Evolutionary conservation across 2,888 invertebrate species (phyloP).

Genomic region (Dynastes maya): DNA sequence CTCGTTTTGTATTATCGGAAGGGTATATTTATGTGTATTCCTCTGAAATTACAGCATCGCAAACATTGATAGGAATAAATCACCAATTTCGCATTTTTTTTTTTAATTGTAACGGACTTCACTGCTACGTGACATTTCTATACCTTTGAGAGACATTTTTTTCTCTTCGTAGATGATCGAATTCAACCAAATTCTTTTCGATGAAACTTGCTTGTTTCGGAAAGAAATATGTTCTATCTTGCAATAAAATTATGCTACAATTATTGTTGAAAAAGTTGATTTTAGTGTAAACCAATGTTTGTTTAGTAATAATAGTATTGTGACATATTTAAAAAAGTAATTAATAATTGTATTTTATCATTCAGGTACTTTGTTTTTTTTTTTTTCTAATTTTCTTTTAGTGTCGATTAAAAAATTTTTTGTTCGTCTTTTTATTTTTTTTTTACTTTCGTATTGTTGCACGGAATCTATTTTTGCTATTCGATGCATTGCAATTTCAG

Average conservation of each 20-base stretch:
- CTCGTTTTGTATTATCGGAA: background rate
- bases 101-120: no score
- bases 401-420: background rate
- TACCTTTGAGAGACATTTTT: no score
- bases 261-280: no score
- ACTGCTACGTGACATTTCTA: no score
- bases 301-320: slow-evolving; percentile 9
- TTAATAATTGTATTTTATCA: slow-evolving; percentile 6
- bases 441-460: background rate
- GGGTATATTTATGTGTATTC: background rate
- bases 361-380: background rate
- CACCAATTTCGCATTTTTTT: no score
- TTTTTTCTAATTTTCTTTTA: background rate
- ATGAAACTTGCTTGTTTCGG: background rate
- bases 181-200: no score
- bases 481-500: no score
- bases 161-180: no score
- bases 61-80: no score
- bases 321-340: slow-evolving; percentile 4
- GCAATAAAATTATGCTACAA: background rate
- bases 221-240: background rate
- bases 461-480: background rate
- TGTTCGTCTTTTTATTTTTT: background rate
- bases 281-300: slow-evolving; percentile 10
- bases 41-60: no score